Base-by-base conservation (phyloP, 2,888 invertebrate genomes). In the Acrocera orbiculus region DNA sequence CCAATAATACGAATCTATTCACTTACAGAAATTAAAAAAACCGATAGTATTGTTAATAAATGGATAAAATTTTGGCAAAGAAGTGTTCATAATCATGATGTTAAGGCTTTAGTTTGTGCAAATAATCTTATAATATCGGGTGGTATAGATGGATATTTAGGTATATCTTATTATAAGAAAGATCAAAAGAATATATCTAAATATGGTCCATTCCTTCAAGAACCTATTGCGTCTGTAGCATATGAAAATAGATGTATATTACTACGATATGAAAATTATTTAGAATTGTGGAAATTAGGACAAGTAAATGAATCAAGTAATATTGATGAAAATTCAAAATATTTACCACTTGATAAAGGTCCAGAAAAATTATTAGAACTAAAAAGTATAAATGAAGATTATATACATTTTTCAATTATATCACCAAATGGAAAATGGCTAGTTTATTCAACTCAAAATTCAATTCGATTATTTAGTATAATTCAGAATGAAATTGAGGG, bases 41-140 rank as follows among this genome's bases (percentile, higher is more conserved):
- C 62, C 39, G 67, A 66, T 9, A 54, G 61, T 40, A 63, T 65
- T 32, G 58, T 57, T 16, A 51, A 61, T 16, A 64, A 70, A n/a
- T 92, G 92, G 92, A 76, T 89, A 0, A 79, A 77, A 50, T 76
- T 77, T 45, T 66, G 79, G 6, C 78, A 83, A 43, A 68, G 82
- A 38, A 68, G 70, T 47, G 71, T 83, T 31, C 92, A 93, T 55
- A 75, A 76, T 30, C 87, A 93, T 54, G 90, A 90, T 61, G 85
- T 93, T 2, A 70, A 79, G 46, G 70, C 76, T 1, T 56, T 92
- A 32, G 63, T 70, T 3, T 62, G 76, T 24, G 63, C 69, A 31
- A 69, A 67, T 8, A 46, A 44, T 16, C 65, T 69, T 48, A 61
- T 90, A 13, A 70, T 80, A 45, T 86, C 89, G 1, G 83, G 76